Evolutionary conservation across 2,888 invertebrate species (phyloP), one percentile per base, ranked within the genome.

Genomic region (Nezara viridula): DNA sequence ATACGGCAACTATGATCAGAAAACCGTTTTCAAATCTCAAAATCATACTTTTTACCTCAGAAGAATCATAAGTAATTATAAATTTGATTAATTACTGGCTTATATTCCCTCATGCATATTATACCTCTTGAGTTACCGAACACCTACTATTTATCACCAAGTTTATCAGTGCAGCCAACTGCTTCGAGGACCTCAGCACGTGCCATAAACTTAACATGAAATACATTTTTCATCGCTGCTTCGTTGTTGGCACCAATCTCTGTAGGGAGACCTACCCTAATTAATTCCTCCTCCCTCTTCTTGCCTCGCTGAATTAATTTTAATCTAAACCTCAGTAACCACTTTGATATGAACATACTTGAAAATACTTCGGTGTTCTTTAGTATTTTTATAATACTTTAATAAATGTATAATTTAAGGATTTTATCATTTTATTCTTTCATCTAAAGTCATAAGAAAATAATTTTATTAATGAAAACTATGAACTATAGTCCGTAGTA

Each of bases 121-220:
- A 60, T 60, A 12, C 3, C 60, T 27, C n/a, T 27, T 19, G 37
- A 37, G 66, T 73, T 1, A 37, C 66, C 66, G 21, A 73, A 73
- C 24, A 19, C 27, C 2, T 19, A 21, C 37, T 0, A 73, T 73
- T 73, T 12, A 73, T 73, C 66, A 73, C 32, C 14, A 4, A 37
- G 21, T 16, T 37, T 73, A 73, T 73, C 66, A 73, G 32, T 73
- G 66, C 37, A 73, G 37, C 32, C 66, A 73, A 73, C 66, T 73
- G 66, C 37, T 60, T 60, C 27, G 16, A 32, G 60, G 12, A 10
- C 3, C 5, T 16, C 19, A 73, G 66, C 21, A 37, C 37, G 9
- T 73, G 37, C 32, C 19, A 19, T 73, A 32, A 73, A 73, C 6
- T 7, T 21, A 73, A 37, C 66, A 37, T 73, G 66, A 73, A 73